phyloP scores from a whole-genome alignment of 1,140 invertebrate genomes.

The Camponotus floridanus region DNA sequence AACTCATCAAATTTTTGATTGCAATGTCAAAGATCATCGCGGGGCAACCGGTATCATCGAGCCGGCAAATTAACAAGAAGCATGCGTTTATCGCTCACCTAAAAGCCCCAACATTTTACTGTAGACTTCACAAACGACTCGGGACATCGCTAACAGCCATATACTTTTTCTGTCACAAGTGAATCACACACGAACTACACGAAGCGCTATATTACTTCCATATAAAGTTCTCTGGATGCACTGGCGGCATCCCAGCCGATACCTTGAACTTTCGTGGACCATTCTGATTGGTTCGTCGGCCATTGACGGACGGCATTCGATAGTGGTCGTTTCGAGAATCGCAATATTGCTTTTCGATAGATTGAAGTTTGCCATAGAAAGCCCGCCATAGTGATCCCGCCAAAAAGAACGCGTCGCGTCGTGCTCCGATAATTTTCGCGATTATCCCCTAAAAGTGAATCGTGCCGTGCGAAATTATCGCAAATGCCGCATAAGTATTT shows the following conservation, averaged over 20 bases:
- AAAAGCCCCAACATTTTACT: conserved; percentile 27
- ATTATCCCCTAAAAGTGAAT: too few species aligned
- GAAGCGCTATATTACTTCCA: conserved; percentile 57
- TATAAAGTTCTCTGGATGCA: conserved; percentile 66
- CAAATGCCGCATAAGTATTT: too few species aligned
- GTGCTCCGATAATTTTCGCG: too few species aligned
- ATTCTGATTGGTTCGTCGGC: conserved; percentile 80
- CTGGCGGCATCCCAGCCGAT: conserved; percentile 27
- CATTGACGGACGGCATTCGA: conserved; percentile 41
- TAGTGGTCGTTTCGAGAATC: background rate
- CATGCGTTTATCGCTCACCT: background rate
- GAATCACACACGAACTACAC: conserved; percentile 4
- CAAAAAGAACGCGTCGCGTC: too few species aligned
- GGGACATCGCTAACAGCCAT: conserved; percentile 14
- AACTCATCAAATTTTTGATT: background rate
- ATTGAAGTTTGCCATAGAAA: too few species aligned
- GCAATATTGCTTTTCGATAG: background rate
- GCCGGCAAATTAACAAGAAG: background rate
- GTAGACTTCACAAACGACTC: background rate
- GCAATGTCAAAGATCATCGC: background rate
- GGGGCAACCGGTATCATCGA: background rate
- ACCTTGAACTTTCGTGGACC: conserved; percentile 82
- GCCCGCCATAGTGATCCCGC: too few species aligned
- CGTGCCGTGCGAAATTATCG: too few species aligned
- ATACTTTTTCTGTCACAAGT: conserved; percentile 13